A percentile compares a stretch with the other conserved stretches of the same genome.
Evolutionary conservation across 2,888 invertebrate genomes (phyloP).

Genomic region (Dynastes hyllus): DNA sequence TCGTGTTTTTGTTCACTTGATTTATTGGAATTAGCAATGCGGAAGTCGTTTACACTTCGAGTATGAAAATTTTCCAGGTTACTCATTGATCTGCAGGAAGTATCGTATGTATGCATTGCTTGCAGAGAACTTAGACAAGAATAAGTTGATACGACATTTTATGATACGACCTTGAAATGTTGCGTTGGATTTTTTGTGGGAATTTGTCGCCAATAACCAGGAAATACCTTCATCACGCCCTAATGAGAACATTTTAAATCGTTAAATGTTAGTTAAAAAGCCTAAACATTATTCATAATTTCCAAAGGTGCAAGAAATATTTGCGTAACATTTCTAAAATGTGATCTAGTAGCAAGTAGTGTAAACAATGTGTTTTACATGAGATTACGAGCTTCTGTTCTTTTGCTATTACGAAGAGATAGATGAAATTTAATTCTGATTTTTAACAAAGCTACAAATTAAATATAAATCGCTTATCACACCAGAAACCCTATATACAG

Average conservation of each 20-base stretch:
- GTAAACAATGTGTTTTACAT: too few species aligned
- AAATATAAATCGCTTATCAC: too few species aligned
- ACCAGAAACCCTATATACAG: too few species aligned
- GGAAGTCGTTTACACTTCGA: conserved; percentile 14
- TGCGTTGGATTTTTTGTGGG: background rate
- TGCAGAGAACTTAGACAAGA: background rate
- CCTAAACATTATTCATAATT: too few species aligned
- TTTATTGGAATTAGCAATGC: conserved; percentile 19
- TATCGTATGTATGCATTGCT: background rate
- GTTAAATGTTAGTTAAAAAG: too few species aligned
- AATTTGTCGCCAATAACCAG: background rate
- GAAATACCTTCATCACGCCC: background rate
- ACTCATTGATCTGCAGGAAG: conserved; percentile 30
- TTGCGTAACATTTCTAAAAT: too few species aligned
- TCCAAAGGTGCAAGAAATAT: too few species aligned
- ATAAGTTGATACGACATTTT: conserved; percentile 1
- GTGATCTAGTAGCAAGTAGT: too few species aligned
- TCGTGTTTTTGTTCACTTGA: conserved; percentile 10
- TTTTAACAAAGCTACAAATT: too few species aligned
- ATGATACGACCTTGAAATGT: background rate
- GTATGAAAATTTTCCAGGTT: conserved; percentile 31
- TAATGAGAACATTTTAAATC: background rate
- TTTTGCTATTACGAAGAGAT: too few species aligned
- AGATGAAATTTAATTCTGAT: too few species aligned
- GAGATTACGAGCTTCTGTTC: too few species aligned